Percentiles rank a stretch among this genome's conserved stretches.
These are phyloP conservation scores for Ectropis grisescens DNA, from an alignment of 1,140 invertebrate genomes.

Conservation along the genomic window DNA sequence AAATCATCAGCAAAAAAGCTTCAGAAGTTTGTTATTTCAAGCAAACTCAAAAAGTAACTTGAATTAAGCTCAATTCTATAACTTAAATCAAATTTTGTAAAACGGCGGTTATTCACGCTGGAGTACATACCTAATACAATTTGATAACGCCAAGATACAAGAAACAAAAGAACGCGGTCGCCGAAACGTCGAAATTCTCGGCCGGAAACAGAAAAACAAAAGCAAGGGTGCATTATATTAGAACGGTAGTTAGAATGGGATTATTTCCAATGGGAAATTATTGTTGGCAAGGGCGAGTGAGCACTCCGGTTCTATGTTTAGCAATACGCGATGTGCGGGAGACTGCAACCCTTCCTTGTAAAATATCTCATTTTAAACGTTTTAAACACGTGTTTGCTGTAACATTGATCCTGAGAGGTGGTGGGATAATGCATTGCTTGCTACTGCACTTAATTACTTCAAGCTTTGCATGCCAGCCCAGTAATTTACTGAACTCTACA, in stretches of 20 bases:
- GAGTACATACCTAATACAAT: too few relatives aligned
- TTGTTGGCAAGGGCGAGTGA: slow-evolving; percentile 20
- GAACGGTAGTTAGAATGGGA: slow-evolving; percentile 32
- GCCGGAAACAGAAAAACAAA: slow-evolving; percentile 50
- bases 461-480: too few relatives aligned
- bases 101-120: too few relatives aligned
- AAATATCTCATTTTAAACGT: slow-evolving; percentile 52
- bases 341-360: slow-evolving; percentile 52
- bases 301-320: slow-evolving; percentile 36
- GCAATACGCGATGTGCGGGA: slow-evolving; percentile 34
- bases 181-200: too few relatives aligned
- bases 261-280: slow-evolving; percentile 39
- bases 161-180: too few relatives aligned
- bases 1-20: too few relatives aligned
- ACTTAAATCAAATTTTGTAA: too few relatives aligned
- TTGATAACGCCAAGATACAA: too few relatives aligned
- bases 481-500: too few relatives aligned
- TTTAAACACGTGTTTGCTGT: slow-evolving; percentile 56
- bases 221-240: slow-evolving; percentile 30
- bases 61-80: too few relatives aligned
- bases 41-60: too few relatives aligned
- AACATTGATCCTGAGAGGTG: slow-evolving; percentile 39
- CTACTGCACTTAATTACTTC: slow-evolving; percentile 28
- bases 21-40: too few relatives aligned
- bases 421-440: slow-evolving; percentile 34